A percentile compares a stretch with the other conserved stretches of the same genome.
These are phyloP conservation scores for Frankliniella fusca DNA, from an alignment of 2,888 invertebrate genomes.

Conservation along the genomic window DNA sequence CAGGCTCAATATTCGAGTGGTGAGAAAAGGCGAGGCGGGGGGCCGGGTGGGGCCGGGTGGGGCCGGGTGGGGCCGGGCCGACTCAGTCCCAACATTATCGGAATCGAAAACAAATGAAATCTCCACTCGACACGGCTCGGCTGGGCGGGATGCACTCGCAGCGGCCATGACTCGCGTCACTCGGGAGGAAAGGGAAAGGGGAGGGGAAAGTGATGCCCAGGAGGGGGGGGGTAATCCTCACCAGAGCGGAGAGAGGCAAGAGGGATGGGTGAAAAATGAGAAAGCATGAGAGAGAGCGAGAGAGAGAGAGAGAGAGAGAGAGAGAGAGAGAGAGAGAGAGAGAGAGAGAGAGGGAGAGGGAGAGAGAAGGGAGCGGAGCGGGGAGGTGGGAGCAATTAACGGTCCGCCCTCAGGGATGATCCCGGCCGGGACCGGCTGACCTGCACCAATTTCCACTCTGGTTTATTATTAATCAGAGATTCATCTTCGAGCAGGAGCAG, in stretches of 20 bases:
- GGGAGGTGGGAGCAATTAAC: background rate
- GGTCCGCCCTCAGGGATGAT: background rate
- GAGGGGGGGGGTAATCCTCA: background rate
- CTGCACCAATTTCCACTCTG: background rate
- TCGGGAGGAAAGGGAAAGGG: background rate
- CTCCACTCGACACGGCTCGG: too few relatives aligned
- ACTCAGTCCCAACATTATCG: too few relatives aligned
- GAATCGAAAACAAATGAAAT: too few relatives aligned
- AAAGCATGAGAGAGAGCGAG: background rate
- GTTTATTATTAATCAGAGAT: slow-evolving; percentile 20
- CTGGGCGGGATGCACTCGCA: too few relatives aligned
- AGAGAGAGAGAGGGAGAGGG: background rate
- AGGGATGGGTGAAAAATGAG: too few relatives aligned
- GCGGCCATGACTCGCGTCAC: too few relatives aligned
- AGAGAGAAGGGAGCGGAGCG: background rate
- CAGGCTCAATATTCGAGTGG: too few relatives aligned
- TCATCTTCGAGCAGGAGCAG: background rate
- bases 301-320: background rate
- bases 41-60: too few relatives aligned
- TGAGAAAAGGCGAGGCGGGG: too few relatives aligned
- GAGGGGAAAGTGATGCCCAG: background rate
- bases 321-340: background rate
- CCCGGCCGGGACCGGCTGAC: background rate
- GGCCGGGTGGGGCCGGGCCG: too few relatives aligned
- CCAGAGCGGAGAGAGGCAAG: background rate